phyloP scores from a whole-genome alignment of 1,140 invertebrate species.

The Littorina saxatilis region DNA sequence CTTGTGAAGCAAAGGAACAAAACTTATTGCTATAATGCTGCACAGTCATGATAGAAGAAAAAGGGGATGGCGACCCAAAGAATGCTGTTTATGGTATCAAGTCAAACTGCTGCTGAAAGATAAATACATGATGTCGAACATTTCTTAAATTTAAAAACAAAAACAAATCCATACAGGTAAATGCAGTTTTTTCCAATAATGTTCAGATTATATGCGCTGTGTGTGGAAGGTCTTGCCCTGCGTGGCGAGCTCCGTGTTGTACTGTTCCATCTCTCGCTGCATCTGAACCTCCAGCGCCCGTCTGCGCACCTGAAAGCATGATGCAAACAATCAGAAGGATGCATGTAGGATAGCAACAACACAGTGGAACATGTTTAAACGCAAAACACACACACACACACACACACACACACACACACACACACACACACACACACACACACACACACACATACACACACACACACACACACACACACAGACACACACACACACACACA shows the following conservation, averaged over 20 bases:
- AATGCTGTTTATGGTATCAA: too few species aligned
- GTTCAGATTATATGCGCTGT: constrained; percentile 51
- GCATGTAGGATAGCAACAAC: too few species aligned
- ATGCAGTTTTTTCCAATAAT: too few species aligned
- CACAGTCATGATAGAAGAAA: too few species aligned
- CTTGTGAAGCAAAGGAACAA: too few species aligned
- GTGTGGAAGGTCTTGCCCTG: constrained; percentile 63
- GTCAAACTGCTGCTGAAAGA: too few species aligned
- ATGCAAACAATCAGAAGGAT: too few species aligned
- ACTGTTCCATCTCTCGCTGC: constrained; percentile 53
- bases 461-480: neutral
- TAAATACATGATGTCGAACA: too few species aligned
- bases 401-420: neutral
- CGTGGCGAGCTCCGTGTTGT: constrained; percentile 55
- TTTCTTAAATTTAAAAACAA: too few species aligned
- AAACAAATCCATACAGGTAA: too few species aligned
- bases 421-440: constrained; percentile 7
- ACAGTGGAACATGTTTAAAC: neutral
- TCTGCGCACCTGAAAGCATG: constrained; percentile 49
- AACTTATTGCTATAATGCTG: too few species aligned
- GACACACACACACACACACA: constrained; percentile 13
- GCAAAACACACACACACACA: neutral
- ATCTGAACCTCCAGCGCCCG: constrained; percentile 51
- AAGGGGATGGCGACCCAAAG: too few species aligned
- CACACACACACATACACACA: neutral